These are phyloP conservation scores for Melipona quadrifasciata DNA, from an alignment of 1,140 invertebrate genomes.

Conservation along the genomic window DNA sequence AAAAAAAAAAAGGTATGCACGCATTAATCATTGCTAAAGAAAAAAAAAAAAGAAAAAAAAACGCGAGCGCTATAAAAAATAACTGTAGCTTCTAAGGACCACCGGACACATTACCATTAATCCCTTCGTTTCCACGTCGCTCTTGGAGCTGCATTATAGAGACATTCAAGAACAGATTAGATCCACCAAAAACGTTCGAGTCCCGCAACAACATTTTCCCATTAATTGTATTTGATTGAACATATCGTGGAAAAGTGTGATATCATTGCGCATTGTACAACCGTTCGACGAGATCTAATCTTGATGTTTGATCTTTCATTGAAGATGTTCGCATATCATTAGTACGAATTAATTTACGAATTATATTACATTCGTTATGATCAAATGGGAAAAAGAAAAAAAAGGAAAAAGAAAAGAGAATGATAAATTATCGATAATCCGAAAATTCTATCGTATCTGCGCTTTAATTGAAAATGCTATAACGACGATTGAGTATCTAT, in stretches of 20 bases:
- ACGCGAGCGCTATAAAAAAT: slow-evolving; percentile 57
- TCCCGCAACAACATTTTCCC: slow-evolving; percentile 5
- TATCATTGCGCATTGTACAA: slow-evolving; percentile 45
- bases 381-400: slow-evolving; percentile 36
- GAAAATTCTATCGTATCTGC: slow-evolving; percentile 38
- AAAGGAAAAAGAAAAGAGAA: slow-evolving; percentile 31
- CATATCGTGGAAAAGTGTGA: slow-evolving; percentile 62
- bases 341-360: slow-evolving; percentile 56
- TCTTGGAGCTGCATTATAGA: slow-evolving; percentile 40
- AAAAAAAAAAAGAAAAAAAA: background rate
- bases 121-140: slow-evolving; percentile 60
- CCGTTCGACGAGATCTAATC: slow-evolving; percentile 38
- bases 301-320: slow-evolving; percentile 43
- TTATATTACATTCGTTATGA: slow-evolving; percentile 39
- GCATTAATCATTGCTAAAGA: slow-evolving; percentile 62
- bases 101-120: slow-evolving; percentile 54
- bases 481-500: slow-evolving; percentile 49
- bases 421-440: slow-evolving; percentile 15
- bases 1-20: slow-evolving; percentile 42
- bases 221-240: slow-evolving; percentile 63
- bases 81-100: slow-evolving; percentile 61
- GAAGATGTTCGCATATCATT: slow-evolving; percentile 64
- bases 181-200: slow-evolving; percentile 19
- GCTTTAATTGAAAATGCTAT: slow-evolving; percentile 25
- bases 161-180: slow-evolving; percentile 45